Evolutionary conservation across 2,113 vertebrate species (phyloP), one percentile per base, ranked within the genome.

Genomic region (Thinocorus orbignyianus): DNA sequence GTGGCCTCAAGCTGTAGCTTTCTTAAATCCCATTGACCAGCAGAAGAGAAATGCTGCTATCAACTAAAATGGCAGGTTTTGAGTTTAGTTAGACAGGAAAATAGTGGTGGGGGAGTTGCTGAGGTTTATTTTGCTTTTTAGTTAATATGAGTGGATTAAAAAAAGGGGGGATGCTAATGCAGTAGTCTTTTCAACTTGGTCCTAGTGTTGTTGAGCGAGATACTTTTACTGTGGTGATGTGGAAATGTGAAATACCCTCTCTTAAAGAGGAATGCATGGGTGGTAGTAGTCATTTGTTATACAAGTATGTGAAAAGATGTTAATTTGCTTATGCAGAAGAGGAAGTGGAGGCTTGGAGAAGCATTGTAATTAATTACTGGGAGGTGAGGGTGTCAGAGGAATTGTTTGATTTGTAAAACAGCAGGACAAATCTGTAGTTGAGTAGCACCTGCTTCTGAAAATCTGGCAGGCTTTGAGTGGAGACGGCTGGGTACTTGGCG

Each of bases 231-330:
- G 4, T 73, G 41, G 2, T 61, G 17, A 31, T 17, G 16, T 73
- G 9, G 51, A 86, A 62, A 33, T 49, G n/a, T 73, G 54, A 60
- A 93, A 19, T 81, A 24, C 11, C 3, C 24, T 24, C 13, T 77
- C 14, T 57, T 54, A 55, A 46, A 71, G 46, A 90, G 39, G 9
- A 54, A 14, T 68, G 4, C 6, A 7, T 42, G 12, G 46, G 10
- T 86, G 12, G 41, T 44, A 58, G 39, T 41, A 58, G 13, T 66
- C 73, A 44, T 30, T 83, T 89, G 33, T 25, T 35, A 3, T n/a
- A 60, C 13, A 11, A 0, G 0, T 49, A 5, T 17, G 19, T 61
- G 41, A 35, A 58, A 73, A 81, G 2, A 42, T 31, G 4, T 4
- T 52, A 30, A 41, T 68, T 86, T 35, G 8, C 10, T 65, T 57